A percentile compares a stretch with the other conserved stretches of the same genome.
Evolutionary conservation across 2,888 invertebrate genomes (phyloP).

Genomic region (Crossocerus cetratus): DNA sequence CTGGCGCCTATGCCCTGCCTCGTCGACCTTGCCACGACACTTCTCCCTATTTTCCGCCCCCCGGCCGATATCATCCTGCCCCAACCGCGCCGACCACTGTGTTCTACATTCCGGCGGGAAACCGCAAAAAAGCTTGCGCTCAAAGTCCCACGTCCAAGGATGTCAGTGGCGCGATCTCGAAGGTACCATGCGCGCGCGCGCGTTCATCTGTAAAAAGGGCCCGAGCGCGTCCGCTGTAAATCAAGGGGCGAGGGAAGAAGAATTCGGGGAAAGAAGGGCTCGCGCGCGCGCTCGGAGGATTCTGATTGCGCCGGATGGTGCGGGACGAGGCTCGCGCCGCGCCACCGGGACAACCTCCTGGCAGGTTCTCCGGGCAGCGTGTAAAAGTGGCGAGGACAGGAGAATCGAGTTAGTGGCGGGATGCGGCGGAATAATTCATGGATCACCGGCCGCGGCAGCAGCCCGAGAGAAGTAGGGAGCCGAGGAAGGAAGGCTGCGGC

Average conservation of each 20-base stretch:
- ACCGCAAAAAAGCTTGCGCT: background rate
- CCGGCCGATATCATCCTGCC: background rate
- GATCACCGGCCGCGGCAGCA: constrained; percentile 12
- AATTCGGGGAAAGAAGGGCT: background rate
- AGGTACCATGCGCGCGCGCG: background rate
- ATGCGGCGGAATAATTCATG: constrained; percentile 56
- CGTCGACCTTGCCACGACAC: background rate
- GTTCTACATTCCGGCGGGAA: background rate
- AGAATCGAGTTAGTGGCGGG: constrained; percentile 50
- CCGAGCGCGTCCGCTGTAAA: background rate
- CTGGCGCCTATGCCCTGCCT: constrained; percentile 23
- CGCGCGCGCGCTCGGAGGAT: background rate
- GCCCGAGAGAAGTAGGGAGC: background rate
- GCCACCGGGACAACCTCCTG: constrained; percentile 13
- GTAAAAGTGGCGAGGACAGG: constrained; percentile 51
- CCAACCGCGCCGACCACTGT: background rate
- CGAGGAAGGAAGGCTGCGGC: background rate
- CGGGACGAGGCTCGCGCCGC: constrained; percentile 6
- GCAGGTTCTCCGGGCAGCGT: background rate
- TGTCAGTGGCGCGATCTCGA: background rate
- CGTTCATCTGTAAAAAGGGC: background rate
- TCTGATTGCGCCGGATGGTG: too few species aligned
- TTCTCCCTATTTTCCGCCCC: background rate
- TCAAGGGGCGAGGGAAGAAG: background rate
- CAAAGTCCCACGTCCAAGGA: background rate